These are phyloP conservation scores for Iselma pallidipennis DNA, from an alignment of 2,888 invertebrate genomes.

Conservation along the genomic window DNA sequence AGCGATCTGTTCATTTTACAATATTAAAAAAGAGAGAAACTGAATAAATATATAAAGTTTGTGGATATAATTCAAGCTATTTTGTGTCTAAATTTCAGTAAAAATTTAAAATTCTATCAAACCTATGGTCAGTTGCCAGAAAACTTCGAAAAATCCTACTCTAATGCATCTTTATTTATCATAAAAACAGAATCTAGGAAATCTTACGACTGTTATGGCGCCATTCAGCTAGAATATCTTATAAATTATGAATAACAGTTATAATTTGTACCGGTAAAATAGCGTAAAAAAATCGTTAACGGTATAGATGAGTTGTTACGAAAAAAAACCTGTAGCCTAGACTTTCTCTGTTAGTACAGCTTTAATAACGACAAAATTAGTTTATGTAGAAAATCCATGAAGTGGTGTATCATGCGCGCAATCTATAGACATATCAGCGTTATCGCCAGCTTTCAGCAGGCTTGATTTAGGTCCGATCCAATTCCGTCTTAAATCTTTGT, in stretches of 20 bases:
- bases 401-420: constrained; percentile 25
- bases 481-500: constrained; percentile 25
- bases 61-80: too few species aligned
- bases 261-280: too few species aligned
- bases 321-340: too few species aligned
- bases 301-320: too few species aligned
- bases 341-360: too few species aligned
- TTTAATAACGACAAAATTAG: not conserved
- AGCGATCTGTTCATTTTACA: too few species aligned
- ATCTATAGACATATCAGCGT: constrained; percentile 33
- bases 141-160: not conserved
- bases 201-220: not conserved
- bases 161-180: not conserved
- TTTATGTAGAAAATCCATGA: not conserved
- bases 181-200: not conserved
- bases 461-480: constrained; percentile 35
- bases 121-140: not conserved
- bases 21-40: too few species aligned
- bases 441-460: constrained; percentile 32
- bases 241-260: too few species aligned
- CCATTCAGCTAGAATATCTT: not conserved
- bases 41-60: too few species aligned
- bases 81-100: too few species aligned
- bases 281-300: too few species aligned
- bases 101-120: not conserved